Evolutionary conservation across 2,888 invertebrate genomes (phyloP), one percentile per base, ranked within the genome.

Genomic region (Laothoe populi): DNA sequence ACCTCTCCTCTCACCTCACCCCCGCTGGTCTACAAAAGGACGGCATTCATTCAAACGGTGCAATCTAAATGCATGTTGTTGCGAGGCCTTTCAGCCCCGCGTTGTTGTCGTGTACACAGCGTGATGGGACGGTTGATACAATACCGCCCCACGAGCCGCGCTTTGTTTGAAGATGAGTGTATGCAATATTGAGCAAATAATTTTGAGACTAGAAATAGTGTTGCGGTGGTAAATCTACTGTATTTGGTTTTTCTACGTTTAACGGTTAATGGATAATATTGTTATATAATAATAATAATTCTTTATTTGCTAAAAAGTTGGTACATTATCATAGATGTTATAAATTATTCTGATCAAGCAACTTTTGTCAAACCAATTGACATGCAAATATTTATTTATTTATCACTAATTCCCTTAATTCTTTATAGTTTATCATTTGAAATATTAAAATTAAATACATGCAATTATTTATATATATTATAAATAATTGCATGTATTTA

Each of bases 1-100:
- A n/a, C 19, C 53, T 4, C 11, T 11, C 53, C 31, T 4, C 24
- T n/a, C 13, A 4, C 46, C 5, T 24, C 23, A 10, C 46, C 11
- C 10, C 19, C 31, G 35, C 11, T 24, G 46, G 26, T 16, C 42
- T 24, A 46, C 45, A 48, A 21, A 64, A 65, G 59, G 65, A 68
- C 65, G 26, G 64, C 63, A 44, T 66, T 67, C 63, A 67, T 66
- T 68, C 63, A 68, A 72, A 70, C 64, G 62, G 65, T 46, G 63
- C 69, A 66, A 72, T 71, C 61, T 70, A 72, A 70, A 70, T 69
- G 70, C 69, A 69, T 66, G 64, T 64, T 61, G 62, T 63, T 57
- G 53, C 59, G 49, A 35, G 26, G 48, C 7, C 44, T 31, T 11
- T 13, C 16, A 24, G 38, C 31, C 31, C 16, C 16, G 19, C 4